Conservation (phyloP, 2,113 vertebrate species). For the Ptilorrhoa leucosticta region DNA sequence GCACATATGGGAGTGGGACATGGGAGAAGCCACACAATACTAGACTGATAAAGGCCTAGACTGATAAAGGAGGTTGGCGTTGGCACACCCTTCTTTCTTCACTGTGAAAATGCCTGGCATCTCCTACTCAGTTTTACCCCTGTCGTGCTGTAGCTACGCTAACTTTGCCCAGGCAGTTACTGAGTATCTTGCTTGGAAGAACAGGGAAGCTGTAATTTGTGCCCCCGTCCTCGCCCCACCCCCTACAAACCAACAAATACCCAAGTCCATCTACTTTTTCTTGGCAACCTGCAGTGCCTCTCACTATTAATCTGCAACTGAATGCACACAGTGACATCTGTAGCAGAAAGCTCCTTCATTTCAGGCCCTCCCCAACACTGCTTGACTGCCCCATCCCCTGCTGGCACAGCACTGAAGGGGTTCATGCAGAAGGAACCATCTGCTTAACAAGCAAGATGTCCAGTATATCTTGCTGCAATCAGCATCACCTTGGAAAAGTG, state of each 20-base stretch:
- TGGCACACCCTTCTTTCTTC: background rate
- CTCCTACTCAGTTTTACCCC: background rate
- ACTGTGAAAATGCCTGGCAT: background rate
- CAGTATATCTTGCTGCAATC: background rate
- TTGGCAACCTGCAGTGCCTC: background rate
- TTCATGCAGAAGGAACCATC: background rate
- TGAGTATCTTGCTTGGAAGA: background rate
- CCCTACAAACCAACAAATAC: background rate
- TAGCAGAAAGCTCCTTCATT: background rate
- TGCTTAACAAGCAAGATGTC: background rate
- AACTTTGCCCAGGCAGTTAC: background rate
- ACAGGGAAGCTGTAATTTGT: background rate
- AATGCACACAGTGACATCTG: background rate
- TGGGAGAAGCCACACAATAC: background rate
- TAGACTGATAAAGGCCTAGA: too few relatives aligned
- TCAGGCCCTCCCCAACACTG: background rate
- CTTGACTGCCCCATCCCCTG: background rate
- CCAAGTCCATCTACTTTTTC: background rate
- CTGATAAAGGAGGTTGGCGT: background rate
- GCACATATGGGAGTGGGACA: background rate
- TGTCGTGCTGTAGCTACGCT: background rate
- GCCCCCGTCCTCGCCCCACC: too few relatives aligned
- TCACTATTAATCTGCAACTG: background rate
- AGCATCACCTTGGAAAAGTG: background rate
- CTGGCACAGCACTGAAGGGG: background rate